Base-by-base conservation (phyloP, 2,888 invertebrate species). In the Andrena bucephala region DNA sequence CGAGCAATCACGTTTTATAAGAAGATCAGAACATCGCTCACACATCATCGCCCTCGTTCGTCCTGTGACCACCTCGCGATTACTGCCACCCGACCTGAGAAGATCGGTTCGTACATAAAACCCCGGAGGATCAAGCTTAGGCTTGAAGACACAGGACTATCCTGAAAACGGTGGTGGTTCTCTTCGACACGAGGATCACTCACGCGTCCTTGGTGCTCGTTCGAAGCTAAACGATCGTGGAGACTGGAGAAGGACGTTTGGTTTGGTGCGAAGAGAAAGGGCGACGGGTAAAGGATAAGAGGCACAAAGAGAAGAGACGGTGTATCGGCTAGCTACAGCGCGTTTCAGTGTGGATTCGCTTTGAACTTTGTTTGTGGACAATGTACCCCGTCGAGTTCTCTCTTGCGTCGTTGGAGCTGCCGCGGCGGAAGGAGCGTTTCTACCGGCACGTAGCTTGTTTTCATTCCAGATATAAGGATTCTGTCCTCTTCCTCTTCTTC, bases 381-480 rank as follows among this genome's bases (percentile, higher is more conserved):
- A 84, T 68, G 69, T 91, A 92, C 92, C 92, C 85, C 75, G 42
- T 86, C 78, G 60, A 85, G 85, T 42, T 90, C 77, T 83, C 92
- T 88, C 85, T 90, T 92, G 69, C 86, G 88, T 57, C 92, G 87
- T 31, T 86, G 81, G 16, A 85, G 52, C 48, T 85, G 74, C 52
- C 68, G 84, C 60, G 74, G 52, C 6, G 72, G 71, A 63, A 75
- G 80, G 60, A 78, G 70, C 31, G 79, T 73, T 72, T 95, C 95
- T 0, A 94, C 93, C 0, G 96, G 96, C 59, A 96, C 92, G 88
- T 96, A 96, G 20, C 96, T 96, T 0, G 96, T 96, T 65, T 95
- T 95, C 70, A 95, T 95, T 83, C 96, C 96, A 85, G 95, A 94
- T 90, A 96, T 95, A 0, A 96, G 94, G 65, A 96, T 95, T 71